phyloP scores from a whole-genome alignment of 2,888 invertebrate genomes.

The Polyploca ridens region DNA sequence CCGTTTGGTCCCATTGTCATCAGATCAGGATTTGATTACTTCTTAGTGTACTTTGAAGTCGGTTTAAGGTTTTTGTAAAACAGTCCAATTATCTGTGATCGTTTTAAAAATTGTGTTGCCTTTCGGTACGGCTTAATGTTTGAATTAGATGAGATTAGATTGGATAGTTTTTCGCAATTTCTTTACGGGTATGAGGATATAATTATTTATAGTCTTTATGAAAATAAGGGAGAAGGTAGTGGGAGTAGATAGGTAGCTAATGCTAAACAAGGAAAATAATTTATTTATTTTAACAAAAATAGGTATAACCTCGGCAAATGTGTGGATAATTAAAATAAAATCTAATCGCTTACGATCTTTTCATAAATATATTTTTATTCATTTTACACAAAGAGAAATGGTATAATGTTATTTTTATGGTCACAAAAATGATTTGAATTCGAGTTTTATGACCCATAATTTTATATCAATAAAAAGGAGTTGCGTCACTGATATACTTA shows the following conservation, averaged over 20 bases:
- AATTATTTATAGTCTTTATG: no score
- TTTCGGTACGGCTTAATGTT: neutral
- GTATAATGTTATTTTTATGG: neutral
- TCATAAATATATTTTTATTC: slow-evolving; percentile 9
- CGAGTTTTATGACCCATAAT: neutral
- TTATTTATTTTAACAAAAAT: neutral
- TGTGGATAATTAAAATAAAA: neutral
- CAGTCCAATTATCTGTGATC: neutral
- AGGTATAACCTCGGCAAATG: neutral
- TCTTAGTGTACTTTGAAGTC: no score
- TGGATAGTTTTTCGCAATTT: no score
- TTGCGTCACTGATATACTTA: neutral
- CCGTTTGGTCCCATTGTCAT: no score
- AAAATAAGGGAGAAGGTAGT: no score
- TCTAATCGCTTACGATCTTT: slow-evolving; percentile 9
- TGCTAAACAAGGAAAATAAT: no score
- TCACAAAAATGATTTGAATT: slow-evolving; percentile 2
- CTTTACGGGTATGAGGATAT: no score
- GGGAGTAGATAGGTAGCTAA: no score
- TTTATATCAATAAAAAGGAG: neutral
- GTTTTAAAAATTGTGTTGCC: neutral
- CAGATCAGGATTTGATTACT: no score
- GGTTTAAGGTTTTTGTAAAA: no score
- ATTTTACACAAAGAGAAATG: slow-evolving; percentile 15
- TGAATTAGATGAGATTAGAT: no score